A percentile compares a stretch with the other conserved stretches of the same genome.
These are phyloP conservation scores for Halocynthia roretzi DNA, from an alignment of 23 tunicate species.

Conservation along the genomic window DNA sequence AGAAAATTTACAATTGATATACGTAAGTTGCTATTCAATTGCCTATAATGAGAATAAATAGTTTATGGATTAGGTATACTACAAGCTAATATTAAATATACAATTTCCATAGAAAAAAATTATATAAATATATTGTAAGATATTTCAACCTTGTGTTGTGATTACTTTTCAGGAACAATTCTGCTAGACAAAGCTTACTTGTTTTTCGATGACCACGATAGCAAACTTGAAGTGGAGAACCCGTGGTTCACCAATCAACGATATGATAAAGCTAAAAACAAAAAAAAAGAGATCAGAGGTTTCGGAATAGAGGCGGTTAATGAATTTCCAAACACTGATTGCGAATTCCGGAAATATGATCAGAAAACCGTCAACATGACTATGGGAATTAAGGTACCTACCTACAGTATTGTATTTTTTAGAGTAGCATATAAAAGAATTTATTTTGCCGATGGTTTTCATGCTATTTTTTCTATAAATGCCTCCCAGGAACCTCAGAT, in stretches of 20 bases:
- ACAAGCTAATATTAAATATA: neutral
- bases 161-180: neutral
- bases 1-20: constrained; percentile 39
- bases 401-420: no score
- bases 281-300: neutral
- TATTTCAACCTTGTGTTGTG: neutral
- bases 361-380: constrained; percentile 1
- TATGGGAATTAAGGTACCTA: neutral
- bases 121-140: constrained; percentile 2
- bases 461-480: no score
- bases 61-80: no score
- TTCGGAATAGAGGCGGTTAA: constrained; percentile 8
- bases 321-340: neutral
- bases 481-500: neutral
- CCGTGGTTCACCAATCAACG: constrained; percentile 10
- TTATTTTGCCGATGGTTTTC: no score
- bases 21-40: constrained; percentile 20
- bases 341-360: constrained; percentile 2
- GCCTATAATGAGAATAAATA: no score
- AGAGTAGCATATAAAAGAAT: no score
- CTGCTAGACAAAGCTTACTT: neutral
- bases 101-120: neutral
- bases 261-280: neutral
- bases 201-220: neutral
- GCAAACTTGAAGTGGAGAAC: constrained; percentile 3